A percentile compares a stretch with the other conserved stretches of the same genome.
Conservation (phyloP, 1,140 invertebrate genomes). For the Dreissena polymorpha region DNA sequence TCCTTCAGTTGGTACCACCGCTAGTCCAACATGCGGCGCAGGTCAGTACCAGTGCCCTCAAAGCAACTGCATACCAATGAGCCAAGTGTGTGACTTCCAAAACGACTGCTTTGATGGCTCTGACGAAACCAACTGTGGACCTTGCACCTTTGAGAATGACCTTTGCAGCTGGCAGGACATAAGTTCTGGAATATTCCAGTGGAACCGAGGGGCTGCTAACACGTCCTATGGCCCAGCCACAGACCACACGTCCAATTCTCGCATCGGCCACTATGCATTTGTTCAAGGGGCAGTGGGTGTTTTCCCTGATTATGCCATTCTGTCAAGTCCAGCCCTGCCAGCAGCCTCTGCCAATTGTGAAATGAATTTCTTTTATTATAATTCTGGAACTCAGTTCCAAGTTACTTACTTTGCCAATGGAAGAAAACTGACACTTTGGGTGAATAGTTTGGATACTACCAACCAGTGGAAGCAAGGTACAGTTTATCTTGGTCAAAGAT, state of each 20-base stretch:
- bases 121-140: constrained; percentile 74
- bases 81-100: constrained; percentile 69
- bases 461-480: constrained; percentile 61
- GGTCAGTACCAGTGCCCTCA: constrained; percentile 66
- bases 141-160: constrained; percentile 75
- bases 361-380: constrained; percentile 86
- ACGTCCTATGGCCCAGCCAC: constrained; percentile 53
- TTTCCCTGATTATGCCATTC: constrained; percentile 64
- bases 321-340: constrained; percentile 72
- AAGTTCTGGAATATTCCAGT: constrained; percentile 74
- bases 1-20: constrained; percentile 61
- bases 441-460: constrained; percentile 42
- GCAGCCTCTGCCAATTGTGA: constrained; percentile 65
- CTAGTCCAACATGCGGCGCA: constrained; percentile 58
- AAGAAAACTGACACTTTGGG: constrained; percentile 48
- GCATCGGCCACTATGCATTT: constrained; percentile 69
- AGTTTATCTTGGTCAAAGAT: constrained; percentile 63
- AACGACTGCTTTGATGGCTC: constrained; percentile 72
- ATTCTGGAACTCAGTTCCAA: constrained; percentile 83
- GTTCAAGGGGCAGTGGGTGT: constrained; percentile 70
- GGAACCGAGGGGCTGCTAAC: constrained; percentile 59
- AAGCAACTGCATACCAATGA: constrained; percentile 62
- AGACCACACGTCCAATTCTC: constrained; percentile 66
- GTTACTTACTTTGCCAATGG: constrained; percentile 61
- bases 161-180: constrained; percentile 75